A percentile compares a stretch with the other conserved stretches of the same genome.
phyloP scores from a whole-genome alignment of 2,113 vertebrate species.

The Chitala chitala region DNA sequence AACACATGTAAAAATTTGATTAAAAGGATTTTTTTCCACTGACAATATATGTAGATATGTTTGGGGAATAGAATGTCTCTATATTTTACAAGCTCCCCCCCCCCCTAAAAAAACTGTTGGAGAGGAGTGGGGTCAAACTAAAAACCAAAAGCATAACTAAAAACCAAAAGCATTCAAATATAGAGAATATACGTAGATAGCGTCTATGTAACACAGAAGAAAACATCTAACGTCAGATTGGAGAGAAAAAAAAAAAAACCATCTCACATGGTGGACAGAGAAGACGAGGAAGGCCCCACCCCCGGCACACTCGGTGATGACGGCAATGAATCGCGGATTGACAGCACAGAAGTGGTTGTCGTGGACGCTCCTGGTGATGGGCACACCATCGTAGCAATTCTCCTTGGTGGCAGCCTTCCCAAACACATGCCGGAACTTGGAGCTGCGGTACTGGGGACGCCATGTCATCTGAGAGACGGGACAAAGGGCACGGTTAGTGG shows the following conservation, averaged over 20 bases:
- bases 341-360: constrained; percentile 77
- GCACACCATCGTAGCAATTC: constrained; percentile 71
- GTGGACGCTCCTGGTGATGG: constrained; percentile 70
- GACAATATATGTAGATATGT: no score
- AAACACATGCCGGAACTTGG: constrained; percentile 78
- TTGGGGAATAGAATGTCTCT: no score
- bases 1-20: no score
- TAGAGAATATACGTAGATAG: no score
- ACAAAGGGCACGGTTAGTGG: background rate
- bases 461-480: constrained; percentile 71
- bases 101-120: no score
- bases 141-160: no score
- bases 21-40: no score
- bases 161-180: no score
- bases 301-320: constrained; percentile 69
- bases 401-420: constrained; percentile 72
- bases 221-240: no score
- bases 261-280: constrained; percentile 68
- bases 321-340: constrained; percentile 72
- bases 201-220: no score
- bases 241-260: background rate
- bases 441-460: constrained; percentile 70
- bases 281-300: constrained; percentile 74
- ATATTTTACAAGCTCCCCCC: no score
- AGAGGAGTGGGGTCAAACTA: no score